phyloP scores from a whole-genome alignment of 2,797 vertebrate genomes.

The Adrianichthys oophorus region DNA sequence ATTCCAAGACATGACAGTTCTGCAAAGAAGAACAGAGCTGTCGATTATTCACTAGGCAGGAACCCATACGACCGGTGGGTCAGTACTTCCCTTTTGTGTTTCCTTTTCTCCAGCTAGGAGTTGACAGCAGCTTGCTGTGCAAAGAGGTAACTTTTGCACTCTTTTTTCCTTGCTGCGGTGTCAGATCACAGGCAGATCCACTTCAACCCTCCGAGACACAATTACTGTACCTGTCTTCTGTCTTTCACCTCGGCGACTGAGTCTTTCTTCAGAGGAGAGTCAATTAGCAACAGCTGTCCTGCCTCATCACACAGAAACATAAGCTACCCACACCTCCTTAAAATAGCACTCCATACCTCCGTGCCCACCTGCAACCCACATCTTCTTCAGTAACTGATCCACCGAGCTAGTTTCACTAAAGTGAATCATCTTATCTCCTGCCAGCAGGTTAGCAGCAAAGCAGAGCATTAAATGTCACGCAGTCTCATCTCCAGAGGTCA shows the following conservation, averaged over 20 bases:
- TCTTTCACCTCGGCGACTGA: slow-evolving; percentile 28
- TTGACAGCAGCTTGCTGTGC: slow-evolving; percentile 6
- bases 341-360: slow-evolving; percentile 8
- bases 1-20: neutral
- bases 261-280: slow-evolving; percentile 26
- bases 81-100: slow-evolving; percentile 32
- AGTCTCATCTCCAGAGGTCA: too few species aligned
- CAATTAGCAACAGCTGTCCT: slow-evolving; percentile 29
- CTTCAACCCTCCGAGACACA: slow-evolving; percentile 45
- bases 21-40: slow-evolving; percentile 3
- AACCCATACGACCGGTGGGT: slow-evolving; percentile 41
- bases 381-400: slow-evolving; percentile 1
- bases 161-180: slow-evolving; percentile 14
- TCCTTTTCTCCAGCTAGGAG: slow-evolving; percentile 30
- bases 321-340: slow-evolving; percentile 16
- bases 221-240: slow-evolving; percentile 47
- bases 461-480: neutral
- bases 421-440: neutral
- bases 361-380: slow-evolving; percentile 2
- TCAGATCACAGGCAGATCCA: slow-evolving; percentile 33
- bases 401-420: neutral
- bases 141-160: slow-evolving; percentile 12
- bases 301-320: slow-evolving; percentile 27
- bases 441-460: neutral
- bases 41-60: slow-evolving; percentile 12